Percentiles rank a stretch among this genome's conserved stretches.
phyloP scores from a whole-genome alignment of 2,113 vertebrate genomes.

The Phyllostomus discolor region DNA sequence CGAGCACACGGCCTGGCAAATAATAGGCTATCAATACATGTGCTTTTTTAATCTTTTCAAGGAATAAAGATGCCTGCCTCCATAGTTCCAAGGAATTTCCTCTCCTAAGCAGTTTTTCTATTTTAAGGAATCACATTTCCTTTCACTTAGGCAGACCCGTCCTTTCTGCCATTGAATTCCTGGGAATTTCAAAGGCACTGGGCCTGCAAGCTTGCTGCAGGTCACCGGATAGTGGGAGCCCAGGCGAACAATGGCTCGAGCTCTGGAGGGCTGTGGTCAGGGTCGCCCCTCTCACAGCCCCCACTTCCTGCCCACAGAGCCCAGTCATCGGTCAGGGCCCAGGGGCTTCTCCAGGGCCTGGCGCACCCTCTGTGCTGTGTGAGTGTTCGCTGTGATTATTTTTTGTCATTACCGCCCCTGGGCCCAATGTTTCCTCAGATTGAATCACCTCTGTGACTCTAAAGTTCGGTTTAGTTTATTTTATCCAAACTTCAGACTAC shows the following conservation, averaged over 20 bases:
- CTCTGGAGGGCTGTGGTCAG: background rate
- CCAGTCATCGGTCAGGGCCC: constrained; percentile 21
- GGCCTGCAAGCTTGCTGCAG: background rate
- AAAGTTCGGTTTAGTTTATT: constrained; percentile 59
- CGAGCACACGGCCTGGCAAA: background rate
- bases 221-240: background rate
- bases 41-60: background rate
- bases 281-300: background rate
- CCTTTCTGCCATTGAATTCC: constrained; percentile 27
- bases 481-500: constrained; percentile 8
- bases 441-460: constrained; percentile 45
- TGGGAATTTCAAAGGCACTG: constrained; percentile 44
- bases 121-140: background rate
- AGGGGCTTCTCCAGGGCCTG: background rate
- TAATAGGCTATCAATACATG: background rate
- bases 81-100: background rate
- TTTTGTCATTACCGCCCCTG: constrained; percentile 45
- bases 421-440: constrained; percentile 60
- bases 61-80: background rate
- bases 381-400: constrained; percentile 52
- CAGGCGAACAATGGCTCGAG: background rate
- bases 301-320: constrained; percentile 36
- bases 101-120: background rate
- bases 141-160: constrained; percentile 17
- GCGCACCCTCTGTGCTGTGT: background rate